Percentiles rank a stretch among this genome's conserved stretches.
These are phyloP conservation scores for Cryptocephalus primarius DNA, from an alignment of 2,888 invertebrate genomes.

Conservation along the genomic window DNA sequence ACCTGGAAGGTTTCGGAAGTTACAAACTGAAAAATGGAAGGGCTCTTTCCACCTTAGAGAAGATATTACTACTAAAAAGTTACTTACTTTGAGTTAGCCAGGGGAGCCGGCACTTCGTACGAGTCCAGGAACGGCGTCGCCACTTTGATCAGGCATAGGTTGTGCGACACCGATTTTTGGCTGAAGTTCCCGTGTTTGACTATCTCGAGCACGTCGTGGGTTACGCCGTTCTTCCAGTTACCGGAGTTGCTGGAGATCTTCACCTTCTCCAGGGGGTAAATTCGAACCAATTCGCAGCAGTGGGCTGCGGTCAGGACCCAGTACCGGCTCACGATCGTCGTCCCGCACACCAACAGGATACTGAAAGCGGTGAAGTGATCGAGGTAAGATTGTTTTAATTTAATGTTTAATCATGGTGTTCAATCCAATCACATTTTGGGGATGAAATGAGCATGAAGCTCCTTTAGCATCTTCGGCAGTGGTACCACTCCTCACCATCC, in stretches of 20 bases:
- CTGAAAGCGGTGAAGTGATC: neutral
- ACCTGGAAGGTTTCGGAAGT: slow-evolving; percentile 11
- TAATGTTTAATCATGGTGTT: no score
- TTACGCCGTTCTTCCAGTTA: slow-evolving; percentile 14
- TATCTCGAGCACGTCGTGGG: slow-evolving; percentile 16
- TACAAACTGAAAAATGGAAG: no score
- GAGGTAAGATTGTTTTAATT: neutral
- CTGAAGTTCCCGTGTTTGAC: slow-evolving; percentile 15
- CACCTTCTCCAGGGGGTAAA: slow-evolving; percentile 11
- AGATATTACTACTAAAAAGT: no score
- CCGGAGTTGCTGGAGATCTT: slow-evolving; percentile 16
- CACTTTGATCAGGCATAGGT: slow-evolving; percentile 16
- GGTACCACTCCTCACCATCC: no score
- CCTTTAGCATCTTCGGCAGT: no score
- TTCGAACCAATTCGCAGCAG: slow-evolving; percentile 15
- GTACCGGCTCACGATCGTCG: slow-evolving; percentile 16
- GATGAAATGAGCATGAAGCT: no score
- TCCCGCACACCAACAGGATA: slow-evolving; percentile 12
- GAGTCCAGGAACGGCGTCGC: slow-evolving; percentile 14
- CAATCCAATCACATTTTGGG: no score
- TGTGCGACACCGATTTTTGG: slow-evolving; percentile 9
- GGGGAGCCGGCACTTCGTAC: slow-evolving; percentile 9
- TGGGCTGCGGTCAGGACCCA: slow-evolving; percentile 19
- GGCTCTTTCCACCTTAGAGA: no score
- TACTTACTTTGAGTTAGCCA: slow-evolving; percentile 15